Evolutionary conservation across 2,113 vertebrate genomes (phyloP).

Genomic region (Callipepla californica): DNA sequence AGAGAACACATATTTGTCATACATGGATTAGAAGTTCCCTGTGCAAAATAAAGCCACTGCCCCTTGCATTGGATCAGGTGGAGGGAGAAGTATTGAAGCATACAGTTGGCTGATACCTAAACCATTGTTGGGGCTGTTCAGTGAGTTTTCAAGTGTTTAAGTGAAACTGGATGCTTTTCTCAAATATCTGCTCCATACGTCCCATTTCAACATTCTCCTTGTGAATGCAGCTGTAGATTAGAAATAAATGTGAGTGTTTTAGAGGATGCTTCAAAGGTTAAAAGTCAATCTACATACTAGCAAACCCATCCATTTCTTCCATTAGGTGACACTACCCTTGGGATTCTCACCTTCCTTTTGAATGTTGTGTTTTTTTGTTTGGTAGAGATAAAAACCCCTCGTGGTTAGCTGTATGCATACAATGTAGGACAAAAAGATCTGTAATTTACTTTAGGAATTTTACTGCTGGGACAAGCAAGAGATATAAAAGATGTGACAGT

Average conservation of each 20-base stretch:
- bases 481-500: not conserved
- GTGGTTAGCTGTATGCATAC: fast-evolving
- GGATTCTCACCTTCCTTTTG: not conserved
- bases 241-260: not conserved
- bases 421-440: not conserved
- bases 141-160: not conserved
- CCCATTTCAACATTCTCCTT: not conserved
- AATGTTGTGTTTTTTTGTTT: not conserved
- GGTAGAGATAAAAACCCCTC: not conserved
- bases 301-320: not conserved
- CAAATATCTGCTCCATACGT: not conserved
- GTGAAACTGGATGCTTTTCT: not conserved
- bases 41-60: not conserved
- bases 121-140: not conserved
- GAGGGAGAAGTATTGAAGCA: not conserved
- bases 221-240: not conserved
- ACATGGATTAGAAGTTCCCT: not conserved
- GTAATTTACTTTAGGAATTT: not conserved
- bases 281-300: not conserved
- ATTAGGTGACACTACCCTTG: not conserved
- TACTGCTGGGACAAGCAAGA: not conserved
- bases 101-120: not conserved
- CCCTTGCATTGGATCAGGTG: not conserved
- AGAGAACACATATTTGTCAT: not conserved
- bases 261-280: not conserved